A percentile compares a stretch with the other conserved stretches of the same genome.
These are phyloP conservation scores for Pelobates cultripes DNA, from an alignment of 2,797 vertebrate genomes.

Conservation along the genomic window DNA sequence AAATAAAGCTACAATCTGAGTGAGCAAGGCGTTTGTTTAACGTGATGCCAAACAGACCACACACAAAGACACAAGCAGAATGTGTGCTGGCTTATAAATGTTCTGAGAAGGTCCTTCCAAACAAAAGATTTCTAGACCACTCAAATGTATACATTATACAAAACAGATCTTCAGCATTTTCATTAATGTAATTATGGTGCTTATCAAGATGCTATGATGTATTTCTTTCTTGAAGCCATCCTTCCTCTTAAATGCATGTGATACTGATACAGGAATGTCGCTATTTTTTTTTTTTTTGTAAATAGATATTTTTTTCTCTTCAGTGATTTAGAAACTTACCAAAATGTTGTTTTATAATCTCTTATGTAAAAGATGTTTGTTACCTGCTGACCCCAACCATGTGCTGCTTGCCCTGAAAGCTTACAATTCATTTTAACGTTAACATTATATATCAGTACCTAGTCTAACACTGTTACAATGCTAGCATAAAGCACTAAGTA, in stretches of 20 bases:
- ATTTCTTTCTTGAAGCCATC: neutral
- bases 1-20: no score
- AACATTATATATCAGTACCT: constrained; percentile 6
- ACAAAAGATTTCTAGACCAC: no score
- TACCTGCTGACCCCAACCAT: neutral
- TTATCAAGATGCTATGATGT: neutral
- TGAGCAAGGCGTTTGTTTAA: no score
- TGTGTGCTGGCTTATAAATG: no score
- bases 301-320: constrained; percentile 26
- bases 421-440: constrained; percentile 4
- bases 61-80: no score
- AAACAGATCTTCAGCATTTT: no score
- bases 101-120: no score
- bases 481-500: constrained; percentile 11
- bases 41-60: no score
- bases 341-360: neutral
- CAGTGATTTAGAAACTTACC: neutral
- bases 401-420: neutral
- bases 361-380: neutral
- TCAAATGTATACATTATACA: no score
- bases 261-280: constrained; percentile 19
- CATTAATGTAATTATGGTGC: neutral
- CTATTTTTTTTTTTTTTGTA: constrained; percentile 3
- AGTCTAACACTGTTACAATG: constrained; percentile 50
- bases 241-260: neutral